Evolutionary conservation across 92 coral and sea anemone genomes (phyloP), one percentile per base, ranked within the genome.

Genomic region (Paragorgia papillata): DNA sequence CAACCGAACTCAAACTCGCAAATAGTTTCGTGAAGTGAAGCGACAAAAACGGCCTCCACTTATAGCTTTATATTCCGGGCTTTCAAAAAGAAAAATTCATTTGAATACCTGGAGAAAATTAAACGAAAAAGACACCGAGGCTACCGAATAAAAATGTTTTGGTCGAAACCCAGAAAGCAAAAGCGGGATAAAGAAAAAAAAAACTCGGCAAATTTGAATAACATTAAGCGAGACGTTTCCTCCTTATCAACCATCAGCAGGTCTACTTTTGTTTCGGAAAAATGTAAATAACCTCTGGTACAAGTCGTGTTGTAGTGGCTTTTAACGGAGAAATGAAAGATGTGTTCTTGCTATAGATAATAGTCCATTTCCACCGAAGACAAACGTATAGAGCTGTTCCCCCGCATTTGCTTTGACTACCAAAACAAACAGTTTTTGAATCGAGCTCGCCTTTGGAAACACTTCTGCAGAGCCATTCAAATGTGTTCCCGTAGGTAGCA

Each of bases 221-320:
- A 71, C 75, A 68, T 10, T 10, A 4, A 68, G 37, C 58, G 24
- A 68, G 75, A 43, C 75, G 21, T 54, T 68, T n/a, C 12, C 20
- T 68, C 30, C 78, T 53, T 71, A 71, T 71, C 78, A 55, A 71
- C 78, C 63, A 71, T 71, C 78, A 71, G 58, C 78, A 71, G 78
- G 78, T 71, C 78, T 37, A 58, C 78, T 71, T 51, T 71, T 71
- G 78, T 71, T 71, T 71, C 64, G 20, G 33, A 71, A 71, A 71
- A 71, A 71, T 71, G 78, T 54, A 71, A 71, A 71, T 71, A 71
- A 55, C 46, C 54, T 54, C 75, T 68, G 75, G 75, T 68, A 68
- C 17, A 48, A 30, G 58, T 22, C 75, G 59, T 68, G 75, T 43
- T 44, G 54, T 26, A 68, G n/a, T 35, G 39, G 26, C 50, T 68